Evolutionary conservation across 2,113 vertebrate species (phyloP), one percentile per base, ranked within the genome.

Genomic region (Microtus ochrogaster): DNA sequence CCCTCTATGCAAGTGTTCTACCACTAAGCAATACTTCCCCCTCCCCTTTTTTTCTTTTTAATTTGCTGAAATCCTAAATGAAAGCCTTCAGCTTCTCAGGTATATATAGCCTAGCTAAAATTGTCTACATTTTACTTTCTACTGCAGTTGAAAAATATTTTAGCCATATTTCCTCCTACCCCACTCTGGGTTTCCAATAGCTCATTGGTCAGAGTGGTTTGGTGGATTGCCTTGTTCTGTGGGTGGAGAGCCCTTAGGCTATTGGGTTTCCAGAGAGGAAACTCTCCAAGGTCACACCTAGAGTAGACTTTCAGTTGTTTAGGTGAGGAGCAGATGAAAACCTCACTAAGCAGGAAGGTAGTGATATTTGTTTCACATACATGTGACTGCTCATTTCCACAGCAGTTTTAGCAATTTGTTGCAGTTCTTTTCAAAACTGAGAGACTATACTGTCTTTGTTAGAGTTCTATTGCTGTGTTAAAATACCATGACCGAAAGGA

Each of bases 31-130:
- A 13, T 26, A 79, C 2, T 4, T 12, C 55, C 26, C 39, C 16
- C 33, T 12, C 19, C 36, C 10, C 3, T 24, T 58, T 88, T 19
- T 47, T 30, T 11, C 21, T 47, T 30, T 61, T n/a, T 26, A 55
- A 88, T 72, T 74, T 89, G 28, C 78, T 79, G 65, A 89, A 73
- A 74, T 22, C 49, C 12, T 89, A 87, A 72, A 89, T 85, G 94
- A 90, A 95, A 86, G 76, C 30, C 10, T 82, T 66, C 66, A 52
- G 21, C 83, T 88, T 49, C 24, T 81, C 79, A 19, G 63, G 66
- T 74, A 47, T 89, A 81, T 91, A 68, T 97, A 26, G 22, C 26
- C 36, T 85, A 73, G 77, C 61, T 86, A 47, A 78, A 78, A 81
- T 13, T 49, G 52, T 68, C 14, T 63, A 87, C 30, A 39, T 83